Evolutionary conservation across 2,888 invertebrate genomes (phyloP), one percentile per base, ranked within the genome.

Genomic region (Trisateles emortualis): DNA sequence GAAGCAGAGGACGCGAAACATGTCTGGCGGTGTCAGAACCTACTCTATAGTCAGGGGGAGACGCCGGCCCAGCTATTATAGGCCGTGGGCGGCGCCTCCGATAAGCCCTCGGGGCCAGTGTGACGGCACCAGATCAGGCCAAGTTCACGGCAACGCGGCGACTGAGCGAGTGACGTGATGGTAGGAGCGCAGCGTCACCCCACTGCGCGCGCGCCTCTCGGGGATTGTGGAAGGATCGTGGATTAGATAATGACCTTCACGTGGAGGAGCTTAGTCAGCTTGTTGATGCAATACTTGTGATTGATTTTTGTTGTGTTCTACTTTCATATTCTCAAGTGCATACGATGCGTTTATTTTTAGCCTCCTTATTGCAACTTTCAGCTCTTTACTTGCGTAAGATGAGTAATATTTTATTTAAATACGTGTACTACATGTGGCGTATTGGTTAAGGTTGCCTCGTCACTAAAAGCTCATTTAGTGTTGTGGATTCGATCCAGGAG

Each of bases 41-140:
- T 75, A 79, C 72, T 90, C 86, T 90, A 90, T 89, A 89, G 87
- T 83, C 82, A 80, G 79, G 79, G 82, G 88, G 89, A 88, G 89
- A 84, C 88, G 90, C 88, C 88, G 84, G 83, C 90, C 86, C 88
- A 83, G 86, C 90, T 92, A 92, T 92, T 92, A 92, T 92, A 92
- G 89, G 89, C 88, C 87, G 90, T 84, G 86, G 86, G 87, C 90
- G 88, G 88, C 89, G 90, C 85, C 87, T 86, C 88, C 80, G 88
- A 88, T 88, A 88, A 88, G 83, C 83, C 79, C 83, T 86, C 86
- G 84, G 86, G 90, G 90, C 90, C 90, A 90, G 86, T 88, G 88
- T 87, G 86, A 77, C 72, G 66, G 76, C 75, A 68, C 76, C 78
- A 83, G 85, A 84, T 75, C 84, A 84, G 88, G 90, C 88, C 91